These are phyloP conservation scores for Zhuqinia jingwanae DNA, from an alignment of 2,888 invertebrate genomes.

Conservation along the genomic window DNA sequence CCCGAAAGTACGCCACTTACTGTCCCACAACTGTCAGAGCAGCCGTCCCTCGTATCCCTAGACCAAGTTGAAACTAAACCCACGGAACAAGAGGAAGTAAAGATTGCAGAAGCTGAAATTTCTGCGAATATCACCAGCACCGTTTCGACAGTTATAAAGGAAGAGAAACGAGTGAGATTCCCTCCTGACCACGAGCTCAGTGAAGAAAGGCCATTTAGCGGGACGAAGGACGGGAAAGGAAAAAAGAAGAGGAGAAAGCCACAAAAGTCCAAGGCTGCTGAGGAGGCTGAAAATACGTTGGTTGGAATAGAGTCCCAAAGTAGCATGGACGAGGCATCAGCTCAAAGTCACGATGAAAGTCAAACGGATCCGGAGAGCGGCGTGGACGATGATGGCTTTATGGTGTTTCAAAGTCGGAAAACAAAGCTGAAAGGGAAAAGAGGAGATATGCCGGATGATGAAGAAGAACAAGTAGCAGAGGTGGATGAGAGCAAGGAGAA, in stretches of 20 bases:
- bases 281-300: constrained; percentile 37
- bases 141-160: constrained; percentile 4
- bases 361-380: constrained; percentile 46
- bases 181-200: constrained; percentile 50
- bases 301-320: constrained; percentile 41
- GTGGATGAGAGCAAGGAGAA: not conserved
- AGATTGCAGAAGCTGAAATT: not conserved
- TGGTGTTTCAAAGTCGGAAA: constrained; percentile 62
- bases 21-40: not conserved
- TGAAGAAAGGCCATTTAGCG: constrained; percentile 31
- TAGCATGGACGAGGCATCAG: constrained; percentile 57
- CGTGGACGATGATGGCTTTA: constrained; percentile 57
- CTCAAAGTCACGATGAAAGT: constrained; percentile 49
- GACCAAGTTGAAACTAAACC: constrained; percentile 26
- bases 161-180: constrained; percentile 70
- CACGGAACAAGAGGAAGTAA: constrained; percentile 21
- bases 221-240: constrained; percentile 43
- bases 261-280: constrained; percentile 59
- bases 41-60: not conserved
- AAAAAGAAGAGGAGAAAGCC: constrained; percentile 55
- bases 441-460: constrained; percentile 47
- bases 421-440: constrained; percentile 59
- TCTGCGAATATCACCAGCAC: no score
- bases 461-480: not conserved
- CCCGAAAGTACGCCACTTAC: constrained; percentile 67